Percentiles rank a stretch among this genome's conserved stretches.
Evolutionary conservation across 2,113 vertebrate genomes (phyloP).

Genomic region (Nestor notabilis): DNA sequence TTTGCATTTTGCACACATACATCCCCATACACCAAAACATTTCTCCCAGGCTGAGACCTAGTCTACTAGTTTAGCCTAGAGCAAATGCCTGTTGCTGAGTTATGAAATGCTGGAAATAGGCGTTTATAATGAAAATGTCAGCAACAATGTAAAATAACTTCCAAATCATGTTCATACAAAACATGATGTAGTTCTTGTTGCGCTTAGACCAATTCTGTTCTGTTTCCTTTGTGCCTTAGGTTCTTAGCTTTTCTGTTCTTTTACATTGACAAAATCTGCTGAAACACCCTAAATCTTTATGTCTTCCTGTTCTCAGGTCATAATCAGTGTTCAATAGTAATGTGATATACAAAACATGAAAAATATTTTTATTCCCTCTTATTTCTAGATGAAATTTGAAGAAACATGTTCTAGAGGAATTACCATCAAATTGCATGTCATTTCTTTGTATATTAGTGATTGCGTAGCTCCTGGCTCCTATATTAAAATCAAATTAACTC

Average conservation of each 20-base stretch:
- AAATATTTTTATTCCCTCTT: neutral
- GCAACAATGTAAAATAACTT: neutral
- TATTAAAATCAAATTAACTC: neutral
- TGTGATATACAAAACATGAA: neutral
- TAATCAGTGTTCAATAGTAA: neutral
- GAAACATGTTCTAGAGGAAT: neutral
- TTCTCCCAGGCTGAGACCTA: neutral
- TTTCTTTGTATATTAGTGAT: neutral
- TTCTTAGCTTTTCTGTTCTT: neutral
- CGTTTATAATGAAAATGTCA: neutral
- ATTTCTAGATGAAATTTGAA: neutral
- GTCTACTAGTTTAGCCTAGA: neutral
- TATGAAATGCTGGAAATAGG: neutral
- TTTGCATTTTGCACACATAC: neutral
- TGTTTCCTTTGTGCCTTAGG: neutral
- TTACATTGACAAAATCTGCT: neutral
- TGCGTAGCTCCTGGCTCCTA: neutral
- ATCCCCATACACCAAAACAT: neutral
- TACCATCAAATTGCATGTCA: rapidly evolving
- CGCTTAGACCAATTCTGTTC: neutral
- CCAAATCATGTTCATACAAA: neutral
- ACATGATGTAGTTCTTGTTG: neutral
- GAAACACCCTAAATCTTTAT: neutral
- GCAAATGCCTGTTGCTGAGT: neutral
- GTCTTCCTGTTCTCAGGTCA: neutral